Percentiles rank a stretch among this genome's conserved stretches.
phyloP scores from a whole-genome alignment of 2,113 vertebrate species.

The Plectropomus leopardus region DNA sequence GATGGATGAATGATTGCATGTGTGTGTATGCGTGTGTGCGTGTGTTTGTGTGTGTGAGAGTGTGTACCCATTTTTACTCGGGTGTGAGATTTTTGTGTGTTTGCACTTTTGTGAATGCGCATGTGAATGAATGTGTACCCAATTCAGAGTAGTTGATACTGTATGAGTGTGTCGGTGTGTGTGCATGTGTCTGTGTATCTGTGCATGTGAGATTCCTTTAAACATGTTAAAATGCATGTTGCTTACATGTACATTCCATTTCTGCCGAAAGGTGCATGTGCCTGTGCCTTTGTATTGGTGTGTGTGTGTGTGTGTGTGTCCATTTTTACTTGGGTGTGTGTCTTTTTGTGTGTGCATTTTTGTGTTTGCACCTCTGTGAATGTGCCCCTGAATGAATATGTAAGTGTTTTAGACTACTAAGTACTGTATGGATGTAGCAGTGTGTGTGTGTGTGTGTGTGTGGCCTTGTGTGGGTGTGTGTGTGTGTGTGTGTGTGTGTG shows the following conservation, averaged over 20 bases:
- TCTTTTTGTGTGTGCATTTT: conserved; percentile 2
- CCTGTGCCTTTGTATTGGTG: conserved; percentile 4
- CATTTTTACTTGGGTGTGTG: conserved; percentile 4
- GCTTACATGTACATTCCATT: conserved; percentile 37
- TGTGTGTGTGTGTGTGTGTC: neutral
- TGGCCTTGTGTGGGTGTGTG: conserved; percentile 7
- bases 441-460: neutral
- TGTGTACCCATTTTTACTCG: neutral
- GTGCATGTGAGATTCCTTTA: neutral
- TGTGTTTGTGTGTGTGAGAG: neutral
- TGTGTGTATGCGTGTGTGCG: conserved; percentile 1
- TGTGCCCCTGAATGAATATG: no score
- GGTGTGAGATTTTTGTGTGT: neutral
- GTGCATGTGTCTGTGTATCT: neutral
- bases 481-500: conserved; percentile 7
- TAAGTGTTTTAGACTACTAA: no score
- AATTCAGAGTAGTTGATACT: neutral
- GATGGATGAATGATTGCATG: conserved; percentile 6
- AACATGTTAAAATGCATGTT: neutral
- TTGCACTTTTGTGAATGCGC: neutral
- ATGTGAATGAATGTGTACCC: conserved; percentile 4
- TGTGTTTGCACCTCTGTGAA: no score
- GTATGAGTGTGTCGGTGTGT: neutral
- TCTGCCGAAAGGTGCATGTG: neutral
- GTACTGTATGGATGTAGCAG: no score